Conservation (phyloP, 2,797 vertebrate species). For the Falco novaeseelandiae region DNA sequence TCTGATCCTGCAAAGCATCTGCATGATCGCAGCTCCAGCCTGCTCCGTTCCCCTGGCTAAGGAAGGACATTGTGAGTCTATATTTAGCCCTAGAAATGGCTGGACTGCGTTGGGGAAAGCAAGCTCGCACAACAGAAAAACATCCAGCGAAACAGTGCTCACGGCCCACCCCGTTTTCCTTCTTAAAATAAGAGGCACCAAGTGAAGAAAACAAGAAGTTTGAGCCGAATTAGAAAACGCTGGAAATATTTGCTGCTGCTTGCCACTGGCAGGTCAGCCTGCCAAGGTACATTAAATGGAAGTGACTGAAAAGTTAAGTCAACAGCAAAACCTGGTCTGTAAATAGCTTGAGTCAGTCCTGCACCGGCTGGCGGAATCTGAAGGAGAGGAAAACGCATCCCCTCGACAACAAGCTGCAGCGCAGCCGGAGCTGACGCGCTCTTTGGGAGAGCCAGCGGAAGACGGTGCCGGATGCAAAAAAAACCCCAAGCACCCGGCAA, state of each 20-base stretch:
- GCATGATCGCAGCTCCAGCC: not conserved
- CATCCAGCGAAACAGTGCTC: not conserved
- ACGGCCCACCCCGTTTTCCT: not conserved
- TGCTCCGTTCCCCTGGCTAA: not conserved
- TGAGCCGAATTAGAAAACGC: not conserved
- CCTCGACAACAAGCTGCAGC: not conserved
- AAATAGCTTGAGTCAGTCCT: not conserved
- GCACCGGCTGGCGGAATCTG: not conserved
- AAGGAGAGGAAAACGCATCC: not conserved
- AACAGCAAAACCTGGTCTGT: not conserved
- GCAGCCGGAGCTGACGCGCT: rapidly evolving
- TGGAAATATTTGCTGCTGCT: not conserved
- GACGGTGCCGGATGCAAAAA: rapidly evolving
- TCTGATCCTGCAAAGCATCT: not conserved
- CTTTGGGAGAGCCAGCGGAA: rapidly evolving
- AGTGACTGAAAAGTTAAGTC: slow-evolving; percentile 12
- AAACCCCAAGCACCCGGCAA: rapidly evolving
- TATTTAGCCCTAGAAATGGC: not conserved
- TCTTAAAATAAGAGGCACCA: not conserved
- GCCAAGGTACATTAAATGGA: not conserved
- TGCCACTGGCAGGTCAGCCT: not conserved
- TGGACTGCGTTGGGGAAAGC: not conserved
- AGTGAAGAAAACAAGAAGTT: not conserved
- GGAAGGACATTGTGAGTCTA: not conserved
- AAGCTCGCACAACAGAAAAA: not conserved